Percentiles rank a stretch among this genome's conserved stretches.
Conservation (phyloP, 2,888 invertebrate genomes). For the Rotaria socialis region DNA sequence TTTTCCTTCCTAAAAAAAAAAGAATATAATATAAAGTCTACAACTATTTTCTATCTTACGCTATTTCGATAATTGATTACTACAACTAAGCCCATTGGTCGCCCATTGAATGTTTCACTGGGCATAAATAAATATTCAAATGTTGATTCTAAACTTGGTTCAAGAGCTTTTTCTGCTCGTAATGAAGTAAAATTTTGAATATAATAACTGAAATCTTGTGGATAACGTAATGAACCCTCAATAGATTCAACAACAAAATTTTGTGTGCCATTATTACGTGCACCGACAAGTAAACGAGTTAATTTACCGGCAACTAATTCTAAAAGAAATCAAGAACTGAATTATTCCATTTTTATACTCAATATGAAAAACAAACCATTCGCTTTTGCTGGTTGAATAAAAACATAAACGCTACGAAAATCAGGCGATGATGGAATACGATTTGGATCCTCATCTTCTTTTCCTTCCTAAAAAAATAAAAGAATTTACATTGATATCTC, state of each 20-base stretch:
- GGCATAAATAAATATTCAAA: conserved; percentile 89
- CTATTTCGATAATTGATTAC: conserved; percentile 82
- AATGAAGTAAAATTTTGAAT: conserved; percentile 95
- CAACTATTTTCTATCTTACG: conserved; percentile 58
- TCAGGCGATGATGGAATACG: conserved; percentile 11
- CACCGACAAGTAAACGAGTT: conserved; percentile 90
- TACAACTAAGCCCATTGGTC: conserved; percentile 90
- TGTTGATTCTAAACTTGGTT: conserved; percentile 85
- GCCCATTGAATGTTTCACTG: conserved; percentile 88
- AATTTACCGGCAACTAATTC: conserved; percentile 84
- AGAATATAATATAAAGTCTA: no score
- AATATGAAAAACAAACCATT: neutral
- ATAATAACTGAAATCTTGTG: conserved; percentile 94
- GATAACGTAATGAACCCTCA: conserved; percentile 96
- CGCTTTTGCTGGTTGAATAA: neutral
- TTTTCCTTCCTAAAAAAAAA: conserved; percentile 33
- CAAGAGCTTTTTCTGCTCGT: conserved; percentile 78
- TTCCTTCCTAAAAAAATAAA: neutral
- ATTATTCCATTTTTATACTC: no score
- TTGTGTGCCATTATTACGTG: conserved; percentile 71
- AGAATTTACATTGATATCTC: neutral
- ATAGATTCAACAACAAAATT: conserved; percentile 85
- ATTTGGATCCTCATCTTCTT: conserved; percentile 1
- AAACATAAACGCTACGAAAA: neutral
- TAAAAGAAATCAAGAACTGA: neutral